A percentile compares a stretch with the other conserved stretches of the same genome.
These are phyloP conservation scores for Diabrotica undecimpunctata DNA, from an alignment of 1,140 invertebrate species.

Conservation along the genomic window DNA sequence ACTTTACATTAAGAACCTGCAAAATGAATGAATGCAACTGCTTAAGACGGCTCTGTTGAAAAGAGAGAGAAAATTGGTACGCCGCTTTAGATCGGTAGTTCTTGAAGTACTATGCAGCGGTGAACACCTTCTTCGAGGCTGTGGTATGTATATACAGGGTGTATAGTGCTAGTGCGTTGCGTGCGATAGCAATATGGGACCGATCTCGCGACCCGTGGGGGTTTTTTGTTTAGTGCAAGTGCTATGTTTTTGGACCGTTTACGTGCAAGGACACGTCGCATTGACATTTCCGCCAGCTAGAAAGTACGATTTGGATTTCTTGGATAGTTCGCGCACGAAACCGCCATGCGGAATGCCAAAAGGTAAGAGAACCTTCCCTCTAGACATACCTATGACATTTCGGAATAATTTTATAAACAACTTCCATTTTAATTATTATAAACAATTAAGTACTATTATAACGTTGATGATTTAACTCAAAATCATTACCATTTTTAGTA, in stretches of 20 bases:
- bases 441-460: too few species aligned
- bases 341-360: slow-evolving; percentile 93
- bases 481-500: too few species aligned
- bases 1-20: too few species aligned
- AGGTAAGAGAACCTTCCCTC: slow-evolving; percentile 58
- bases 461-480: too few species aligned
- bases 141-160: neutral
- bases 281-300: slow-evolving; percentile 83
- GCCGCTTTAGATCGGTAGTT: neutral
- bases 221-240: slow-evolving; percentile 8
- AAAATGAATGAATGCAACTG: too few species aligned
- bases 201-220: neutral
- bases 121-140: slow-evolving; percentile 3
- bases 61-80: neutral
- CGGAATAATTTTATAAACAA: too few species aligned
- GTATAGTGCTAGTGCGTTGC: neutral
- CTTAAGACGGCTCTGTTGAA: neutral
- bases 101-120: neutral
- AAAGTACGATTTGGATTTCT: slow-evolving; percentile 87
- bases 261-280: slow-evolving; percentile 61
- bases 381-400: too few species aligned
- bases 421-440: too few species aligned
- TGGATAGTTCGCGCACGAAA: slow-evolving; percentile 86
- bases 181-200: slow-evolving; percentile 9
- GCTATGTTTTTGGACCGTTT: slow-evolving; percentile 11